These are phyloP conservation scores for Camponotus pennsylvanicus DNA, from an alignment of 1,140 invertebrate genomes.

Conservation along the genomic window DNA sequence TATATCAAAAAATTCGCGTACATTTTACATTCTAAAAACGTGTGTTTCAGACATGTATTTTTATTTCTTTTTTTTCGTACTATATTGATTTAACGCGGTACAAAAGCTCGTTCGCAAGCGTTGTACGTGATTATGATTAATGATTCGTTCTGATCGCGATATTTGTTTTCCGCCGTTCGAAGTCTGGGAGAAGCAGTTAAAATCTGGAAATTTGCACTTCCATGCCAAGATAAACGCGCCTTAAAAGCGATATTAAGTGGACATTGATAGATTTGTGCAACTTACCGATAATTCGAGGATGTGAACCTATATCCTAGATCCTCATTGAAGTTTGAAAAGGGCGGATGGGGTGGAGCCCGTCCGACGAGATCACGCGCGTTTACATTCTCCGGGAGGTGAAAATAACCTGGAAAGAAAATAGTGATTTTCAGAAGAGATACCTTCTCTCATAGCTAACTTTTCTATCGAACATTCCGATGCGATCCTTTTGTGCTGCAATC, in stretches of 20 bases:
- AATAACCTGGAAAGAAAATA: conserved; percentile 57
- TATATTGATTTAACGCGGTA: neutral
- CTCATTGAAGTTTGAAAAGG: conserved; percentile 54
- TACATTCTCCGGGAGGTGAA: conserved; percentile 49
- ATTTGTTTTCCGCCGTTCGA: neutral
- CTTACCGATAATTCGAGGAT: conserved; percentile 60
- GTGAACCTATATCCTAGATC: conserved; percentile 52
- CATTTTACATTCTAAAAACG: neutral
- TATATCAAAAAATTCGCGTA: too few relatives aligned
- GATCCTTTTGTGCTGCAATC: neutral
- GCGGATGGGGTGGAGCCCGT: conserved; percentile 54
- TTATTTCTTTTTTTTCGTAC: neutral
- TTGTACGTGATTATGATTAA: conserved; percentile 26
- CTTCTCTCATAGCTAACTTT: neutral
- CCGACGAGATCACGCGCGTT: conserved; percentile 57
- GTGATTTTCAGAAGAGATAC: conserved; percentile 29
- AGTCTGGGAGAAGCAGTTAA: neutral
- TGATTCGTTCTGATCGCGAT: neutral
- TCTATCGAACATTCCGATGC: neutral
- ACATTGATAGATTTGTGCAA: conserved; percentile 7
- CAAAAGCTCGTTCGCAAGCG: neutral
- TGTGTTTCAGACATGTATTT: neutral
- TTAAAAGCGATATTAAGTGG: conserved; percentile 7
- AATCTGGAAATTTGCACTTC: conserved; percentile 16
- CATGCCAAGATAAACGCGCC: conserved; percentile 7